phyloP scores from a whole-genome alignment of 2,888 invertebrate species.

The Euspilapteryx auroguttella region DNA sequence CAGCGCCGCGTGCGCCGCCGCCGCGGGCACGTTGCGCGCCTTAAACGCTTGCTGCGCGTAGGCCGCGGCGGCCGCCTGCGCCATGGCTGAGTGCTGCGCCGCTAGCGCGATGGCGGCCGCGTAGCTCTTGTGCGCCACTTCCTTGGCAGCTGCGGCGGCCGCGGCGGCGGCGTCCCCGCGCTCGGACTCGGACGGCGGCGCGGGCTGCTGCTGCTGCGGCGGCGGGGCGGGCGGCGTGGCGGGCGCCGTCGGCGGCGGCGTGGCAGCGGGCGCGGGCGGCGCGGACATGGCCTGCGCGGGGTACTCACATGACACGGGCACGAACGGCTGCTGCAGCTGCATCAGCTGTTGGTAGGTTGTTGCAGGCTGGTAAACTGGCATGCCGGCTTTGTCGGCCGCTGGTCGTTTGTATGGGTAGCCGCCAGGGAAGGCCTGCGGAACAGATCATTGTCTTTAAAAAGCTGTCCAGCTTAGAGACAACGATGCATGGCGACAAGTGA shows the following conservation, averaged over 20 bases:
- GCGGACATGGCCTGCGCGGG: conserved; percentile 63
- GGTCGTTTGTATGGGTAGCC: conserved; percentile 96
- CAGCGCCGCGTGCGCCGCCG: conserved; percentile 40
- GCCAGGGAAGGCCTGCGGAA: conserved; percentile 85
- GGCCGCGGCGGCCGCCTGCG: conserved; percentile 44
- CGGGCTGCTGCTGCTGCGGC: conserved; percentile 9
- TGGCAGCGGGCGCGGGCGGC: conserved; percentile 17
- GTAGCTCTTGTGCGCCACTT: conserved; percentile 82
- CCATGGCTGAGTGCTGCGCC: conserved; percentile 47
- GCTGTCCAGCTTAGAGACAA: no score
- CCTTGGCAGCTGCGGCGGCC: conserved; percentile 73
- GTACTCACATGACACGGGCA: conserved; percentile 99
- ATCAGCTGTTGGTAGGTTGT: conserved; percentile 94
- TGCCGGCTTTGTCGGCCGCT: conserved; percentile 93
- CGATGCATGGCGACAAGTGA: no score
- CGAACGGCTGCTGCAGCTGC: conserved; percentile 94
- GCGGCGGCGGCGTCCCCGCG: no score
- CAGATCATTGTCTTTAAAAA: no score
- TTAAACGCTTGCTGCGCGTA: conserved; percentile 51
- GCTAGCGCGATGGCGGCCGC: conserved; percentile 66
- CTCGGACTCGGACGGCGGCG: conserved; percentile 11
- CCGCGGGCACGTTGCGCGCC: conserved; percentile 72
- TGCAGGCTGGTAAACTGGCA: conserved; percentile 94
- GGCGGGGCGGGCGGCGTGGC: conserved; percentile 15
- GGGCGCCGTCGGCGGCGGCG: conserved; percentile 50